Evolutionary conservation across 2,888 invertebrate genomes (phyloP).

Genomic region (Idaea straminata): DNA sequence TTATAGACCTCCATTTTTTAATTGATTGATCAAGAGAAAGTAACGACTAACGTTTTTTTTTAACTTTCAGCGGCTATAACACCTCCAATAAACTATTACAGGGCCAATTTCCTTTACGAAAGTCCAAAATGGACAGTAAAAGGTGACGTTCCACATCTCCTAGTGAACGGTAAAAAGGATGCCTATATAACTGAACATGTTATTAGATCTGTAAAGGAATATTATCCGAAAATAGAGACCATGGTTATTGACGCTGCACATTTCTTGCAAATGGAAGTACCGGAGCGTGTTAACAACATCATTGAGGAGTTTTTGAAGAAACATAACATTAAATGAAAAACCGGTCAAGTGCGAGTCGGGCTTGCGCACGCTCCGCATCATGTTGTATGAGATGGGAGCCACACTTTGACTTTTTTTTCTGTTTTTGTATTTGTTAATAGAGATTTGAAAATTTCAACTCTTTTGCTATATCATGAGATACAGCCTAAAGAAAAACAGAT

Average conservation of each 20-base stretch:
- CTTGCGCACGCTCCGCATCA: too few species aligned
- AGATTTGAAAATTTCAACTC: too few species aligned
- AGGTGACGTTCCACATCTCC: conserved; percentile 65
- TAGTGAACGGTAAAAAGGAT: conserved; percentile 67
- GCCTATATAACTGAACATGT: conserved; percentile 41
- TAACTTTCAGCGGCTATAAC: conserved; percentile 72
- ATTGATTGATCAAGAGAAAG: too few species aligned
- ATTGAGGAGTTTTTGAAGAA: conserved; percentile 58
- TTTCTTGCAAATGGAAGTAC: background rate
- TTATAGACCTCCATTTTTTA: too few species aligned
- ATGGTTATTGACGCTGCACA: conserved; percentile 41
- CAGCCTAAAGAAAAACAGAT: too few species aligned
- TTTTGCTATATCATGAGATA: too few species aligned
- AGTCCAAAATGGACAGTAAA: conserved; percentile 44
- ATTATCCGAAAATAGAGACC: conserved; percentile 65
- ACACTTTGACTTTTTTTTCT: too few species aligned
- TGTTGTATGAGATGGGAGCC: too few species aligned
- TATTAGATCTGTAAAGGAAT: conserved; percentile 7
- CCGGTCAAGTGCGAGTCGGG: too few species aligned
- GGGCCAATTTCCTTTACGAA: conserved; percentile 60
- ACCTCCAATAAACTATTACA: conserved; percentile 79
- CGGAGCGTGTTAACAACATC: background rate
- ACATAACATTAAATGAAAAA: conserved; percentile 36
- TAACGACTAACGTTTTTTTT: conserved; percentile 2
- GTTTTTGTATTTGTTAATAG: too few species aligned